Conservation (phyloP, 35 echinoderm and acorn worm genomes). For the Stichopus chloronotus region DNA sequence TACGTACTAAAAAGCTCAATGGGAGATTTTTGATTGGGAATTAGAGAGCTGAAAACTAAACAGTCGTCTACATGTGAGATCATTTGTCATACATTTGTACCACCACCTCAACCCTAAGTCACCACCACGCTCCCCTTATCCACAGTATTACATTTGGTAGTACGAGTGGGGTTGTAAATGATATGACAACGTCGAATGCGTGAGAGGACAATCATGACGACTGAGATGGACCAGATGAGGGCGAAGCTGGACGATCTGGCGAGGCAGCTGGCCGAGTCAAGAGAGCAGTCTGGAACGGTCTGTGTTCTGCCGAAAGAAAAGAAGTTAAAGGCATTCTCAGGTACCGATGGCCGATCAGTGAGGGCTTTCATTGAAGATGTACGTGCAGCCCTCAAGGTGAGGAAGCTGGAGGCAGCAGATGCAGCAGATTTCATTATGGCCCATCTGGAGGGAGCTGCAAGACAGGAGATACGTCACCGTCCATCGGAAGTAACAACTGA, state of each 20-base stretch:
- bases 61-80: too few relatives aligned
- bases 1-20: too few relatives aligned
- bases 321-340: not conserved
- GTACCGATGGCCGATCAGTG: not conserved
- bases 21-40: too few relatives aligned
- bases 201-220: conserved; percentile 45
- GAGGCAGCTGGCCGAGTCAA: not conserved
- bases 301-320: not conserved
- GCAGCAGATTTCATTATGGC: too few relatives aligned
- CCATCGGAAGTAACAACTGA: too few relatives aligned
- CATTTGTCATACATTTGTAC: too few relatives aligned
- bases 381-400: not conserved
- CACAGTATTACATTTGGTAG: conserved; percentile 48
- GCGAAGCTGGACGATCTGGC: not conserved
- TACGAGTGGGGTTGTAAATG: conserved; percentile 46
- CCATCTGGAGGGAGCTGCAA: too few relatives aligned
- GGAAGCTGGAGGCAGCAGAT: too few relatives aligned
- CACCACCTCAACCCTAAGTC: too few relatives aligned
- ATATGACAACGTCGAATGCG: not conserved
- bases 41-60: too few relatives aligned
- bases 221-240: not conserved
- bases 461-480: too few relatives aligned
- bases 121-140: too few relatives aligned
- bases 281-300: conserved; percentile 3
- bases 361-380: not conserved